Conservation (phyloP, 2,797 vertebrate species). For the Schizopygopsis malacanthus region DNA sequence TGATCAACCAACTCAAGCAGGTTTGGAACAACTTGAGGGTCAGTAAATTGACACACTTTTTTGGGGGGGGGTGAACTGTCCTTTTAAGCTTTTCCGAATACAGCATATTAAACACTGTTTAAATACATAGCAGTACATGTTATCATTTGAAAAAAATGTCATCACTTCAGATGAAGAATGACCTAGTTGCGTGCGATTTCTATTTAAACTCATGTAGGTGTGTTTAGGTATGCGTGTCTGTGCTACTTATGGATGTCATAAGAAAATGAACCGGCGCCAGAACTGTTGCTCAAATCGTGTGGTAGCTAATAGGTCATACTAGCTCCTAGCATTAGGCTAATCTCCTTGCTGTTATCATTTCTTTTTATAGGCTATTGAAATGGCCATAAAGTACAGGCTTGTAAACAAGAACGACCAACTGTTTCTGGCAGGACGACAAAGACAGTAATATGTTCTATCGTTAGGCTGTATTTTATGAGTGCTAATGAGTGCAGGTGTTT, state of each 20-base stretch:
- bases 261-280: not conserved
- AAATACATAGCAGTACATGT: not conserved
- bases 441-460: not conserved
- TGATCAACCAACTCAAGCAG: not conserved
- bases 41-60: not conserved
- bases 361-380: conserved; percentile 31
- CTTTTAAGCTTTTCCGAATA: not conserved
- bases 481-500: not conserved
- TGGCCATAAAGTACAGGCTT: conserved; percentile 17
- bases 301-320: conserved; percentile 17
- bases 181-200: not conserved
- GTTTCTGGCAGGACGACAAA: conserved; percentile 11
- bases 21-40: not conserved
- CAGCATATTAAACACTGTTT: not conserved
- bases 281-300: not conserved
- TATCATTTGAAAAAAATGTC: not conserved
- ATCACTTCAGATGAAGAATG: not conserved
- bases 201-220: conserved; percentile 3
- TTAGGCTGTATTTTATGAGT: conserved; percentile 7
- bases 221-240: conserved; percentile 3
- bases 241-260: not conserved
- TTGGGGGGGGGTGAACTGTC: not conserved
- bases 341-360: not conserved
- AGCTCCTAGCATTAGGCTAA: not conserved
- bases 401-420: conserved; percentile 29